phyloP scores from a whole-genome alignment of 2,888 invertebrate species.

The Drosophila merina region DNA sequence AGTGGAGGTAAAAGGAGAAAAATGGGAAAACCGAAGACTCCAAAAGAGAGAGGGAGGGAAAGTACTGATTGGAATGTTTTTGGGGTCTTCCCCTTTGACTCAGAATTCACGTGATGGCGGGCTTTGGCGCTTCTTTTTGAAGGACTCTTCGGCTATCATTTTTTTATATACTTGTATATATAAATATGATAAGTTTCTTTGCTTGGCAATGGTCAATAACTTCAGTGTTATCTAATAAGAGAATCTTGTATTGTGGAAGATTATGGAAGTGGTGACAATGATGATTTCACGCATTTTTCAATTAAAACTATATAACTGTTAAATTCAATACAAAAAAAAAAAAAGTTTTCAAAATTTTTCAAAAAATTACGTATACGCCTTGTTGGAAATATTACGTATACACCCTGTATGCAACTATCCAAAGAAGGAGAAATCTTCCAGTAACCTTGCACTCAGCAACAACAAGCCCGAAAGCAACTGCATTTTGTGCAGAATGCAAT shows the following conservation, averaged over 20 bases:
- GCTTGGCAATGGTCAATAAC: no score
- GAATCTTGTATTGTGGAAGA: no score
- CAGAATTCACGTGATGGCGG: constrained; percentile 64
- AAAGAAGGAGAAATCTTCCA: constrained; percentile 65
- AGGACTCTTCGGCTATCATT: constrained; percentile 39
- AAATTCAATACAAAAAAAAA: not conserved
- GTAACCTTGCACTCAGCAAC: constrained; percentile 67
- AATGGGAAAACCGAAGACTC: not conserved
- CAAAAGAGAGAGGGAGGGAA: constrained; percentile 26
- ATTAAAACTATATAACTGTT: not conserved
- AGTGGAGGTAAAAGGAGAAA: not conserved
- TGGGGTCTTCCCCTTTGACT: constrained; percentile 45
- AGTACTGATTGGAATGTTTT: constrained; percentile 34
- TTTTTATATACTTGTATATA: no score
- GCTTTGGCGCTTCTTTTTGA: constrained; percentile 32
- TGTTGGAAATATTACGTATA: constrained; percentile 10
- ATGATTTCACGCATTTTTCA: no score
- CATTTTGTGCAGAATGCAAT: constrained; percentile 24
- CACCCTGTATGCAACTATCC: constrained; percentile 60
- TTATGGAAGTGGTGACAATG: no score
- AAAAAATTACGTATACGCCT: not conserved
- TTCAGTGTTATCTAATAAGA: no score
- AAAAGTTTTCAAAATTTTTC: not conserved
- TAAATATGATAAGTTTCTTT: not conserved
- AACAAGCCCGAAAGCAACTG: constrained; percentile 2